Evolutionary conservation across 92 coral and sea anemone species (phyloP), one percentile per base, ranked within the genome.

Genomic region (Umimayanthus chanpuru): DNA sequence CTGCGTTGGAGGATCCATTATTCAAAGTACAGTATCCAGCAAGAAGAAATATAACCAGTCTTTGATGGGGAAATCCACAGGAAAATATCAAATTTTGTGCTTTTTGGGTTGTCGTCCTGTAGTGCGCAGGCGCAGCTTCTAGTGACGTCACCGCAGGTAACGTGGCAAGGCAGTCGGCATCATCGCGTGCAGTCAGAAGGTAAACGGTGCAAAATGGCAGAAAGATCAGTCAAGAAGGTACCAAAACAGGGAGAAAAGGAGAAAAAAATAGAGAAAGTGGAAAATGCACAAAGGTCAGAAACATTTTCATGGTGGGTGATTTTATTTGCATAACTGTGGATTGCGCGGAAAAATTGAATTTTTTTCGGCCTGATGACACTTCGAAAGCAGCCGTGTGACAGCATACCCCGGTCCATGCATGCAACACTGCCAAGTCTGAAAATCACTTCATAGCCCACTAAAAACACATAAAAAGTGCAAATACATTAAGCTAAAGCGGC

Each of bases 1-100:
- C 68, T 86, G 89, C 15, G 78, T 83, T 44, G 92, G 92, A 79
- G 84, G 89, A 90, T 90, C 92, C 92, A 90, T 90, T 68, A 70
- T 79, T 58, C 72, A 44, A 9, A 26, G 55, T 16, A 79, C 14
- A 38, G 26, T 16, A 44, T 67, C 65, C 82, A 47, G 55, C 64
- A 71, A 14, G 55, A 36, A 67, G 30, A 85, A 67, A 49, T 49
- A 49, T 4, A 76, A 85, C 41, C 36, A 50, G 12, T 67, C 77
- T 47, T 83, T 83, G 64, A 70, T 28, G n/a, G 66, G 4, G 7
- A 26, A 83, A 83, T 38, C 41, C 78, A 44, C 79, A 40, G 77
- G 67, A 44, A 82, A 83, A 83, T 50, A 30, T 75, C 20, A 38
- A 32, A 32, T 32, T 32, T 30, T n/a, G 38, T 68, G 76, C 65